Conservation (phyloP, 2,888 invertebrate genomes). For the Ceriagrion tenellum region DNA sequence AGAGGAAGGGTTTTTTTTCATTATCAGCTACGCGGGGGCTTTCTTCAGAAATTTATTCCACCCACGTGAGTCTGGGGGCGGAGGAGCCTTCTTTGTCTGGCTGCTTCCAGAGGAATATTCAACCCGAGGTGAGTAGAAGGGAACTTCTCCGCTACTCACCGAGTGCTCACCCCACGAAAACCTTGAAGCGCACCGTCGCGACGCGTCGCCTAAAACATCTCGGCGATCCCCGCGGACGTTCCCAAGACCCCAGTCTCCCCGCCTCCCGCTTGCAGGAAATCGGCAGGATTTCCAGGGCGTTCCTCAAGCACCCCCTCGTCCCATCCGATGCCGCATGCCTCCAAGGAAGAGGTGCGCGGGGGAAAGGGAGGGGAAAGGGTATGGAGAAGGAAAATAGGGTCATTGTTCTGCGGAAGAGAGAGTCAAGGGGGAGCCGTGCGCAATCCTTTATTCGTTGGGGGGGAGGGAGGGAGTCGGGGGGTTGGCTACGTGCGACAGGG, state of each 20-base stretch:
- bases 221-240: neutral
- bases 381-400: neutral
- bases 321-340: neutral
- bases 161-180: too few relatives aligned
- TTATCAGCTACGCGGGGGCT: neutral
- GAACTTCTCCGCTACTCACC: too few relatives aligned
- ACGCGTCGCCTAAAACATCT: too few relatives aligned
- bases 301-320: neutral
- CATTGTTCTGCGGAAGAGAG: neutral
- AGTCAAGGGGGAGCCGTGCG: neutral
- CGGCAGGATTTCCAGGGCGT: neutral
- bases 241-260: neutral
- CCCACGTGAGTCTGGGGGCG: neutral
- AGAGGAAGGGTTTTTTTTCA: neutral
- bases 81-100: neutral
- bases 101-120: too few relatives aligned
- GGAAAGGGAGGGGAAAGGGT: neutral
- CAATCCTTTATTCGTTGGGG: conserved; percentile 26
- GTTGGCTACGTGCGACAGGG: too few relatives aligned
- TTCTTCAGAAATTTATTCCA: neutral
- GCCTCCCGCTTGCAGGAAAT: neutral
- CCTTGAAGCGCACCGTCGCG: too few relatives aligned
- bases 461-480: too few relatives aligned
- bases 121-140: too few relatives aligned
- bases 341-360: neutral